Evolutionary conservation across 2,888 invertebrate genomes (phyloP), one percentile per base, ranked within the genome.

Genomic region (Drosophila differens): DNA sequence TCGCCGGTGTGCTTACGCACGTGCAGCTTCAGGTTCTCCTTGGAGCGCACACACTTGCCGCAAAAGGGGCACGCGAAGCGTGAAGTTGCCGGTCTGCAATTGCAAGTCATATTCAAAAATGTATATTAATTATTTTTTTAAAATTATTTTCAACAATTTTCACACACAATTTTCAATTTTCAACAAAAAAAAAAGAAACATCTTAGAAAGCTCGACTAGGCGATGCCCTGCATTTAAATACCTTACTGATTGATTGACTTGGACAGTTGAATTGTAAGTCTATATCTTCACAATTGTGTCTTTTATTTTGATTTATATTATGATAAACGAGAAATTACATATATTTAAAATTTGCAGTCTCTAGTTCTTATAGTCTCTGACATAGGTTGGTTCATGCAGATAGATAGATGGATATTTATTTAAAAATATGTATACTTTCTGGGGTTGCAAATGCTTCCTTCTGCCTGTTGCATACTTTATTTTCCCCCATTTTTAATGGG

Each of bases 51-150:
- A 93, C 97, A 97, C 93, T 97, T 97, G 58, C 97, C 97, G 93
- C 97, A 97, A 92, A 97, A 97, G 0, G 97, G 97, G 91, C 97
- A 97, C 37, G 97, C 97, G 93, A 97, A 97, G 69, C 97, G 95
- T 37, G 93, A 93, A n/a, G 93, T 91, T 53, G 92, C 92, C 9
- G 93, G 92, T 41, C 93, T 93, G 76, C 14, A 65, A 63, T 22
- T 44, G 22, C 12, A 44, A 25, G 25, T 47, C 47, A 47, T 3
- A 47, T 16, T 4, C 47, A 47, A 47, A 25, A 47, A 25, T 47
- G 0, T 14, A 22, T 14, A 47, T 47, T 47, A 47, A 2, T 47
- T 16, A 22, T 2, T 2, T 5, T 44, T 22, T 6, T 2, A n/a
- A n/a, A n/a, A n/a, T n/a, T 44, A 41, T 47, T 47, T 25, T 47